A percentile compares a stretch with the other conserved stretches of the same genome.
Evolutionary conservation across 2,113 vertebrate genomes (phyloP).

Genomic region (Arothron firmamentum): DNA sequence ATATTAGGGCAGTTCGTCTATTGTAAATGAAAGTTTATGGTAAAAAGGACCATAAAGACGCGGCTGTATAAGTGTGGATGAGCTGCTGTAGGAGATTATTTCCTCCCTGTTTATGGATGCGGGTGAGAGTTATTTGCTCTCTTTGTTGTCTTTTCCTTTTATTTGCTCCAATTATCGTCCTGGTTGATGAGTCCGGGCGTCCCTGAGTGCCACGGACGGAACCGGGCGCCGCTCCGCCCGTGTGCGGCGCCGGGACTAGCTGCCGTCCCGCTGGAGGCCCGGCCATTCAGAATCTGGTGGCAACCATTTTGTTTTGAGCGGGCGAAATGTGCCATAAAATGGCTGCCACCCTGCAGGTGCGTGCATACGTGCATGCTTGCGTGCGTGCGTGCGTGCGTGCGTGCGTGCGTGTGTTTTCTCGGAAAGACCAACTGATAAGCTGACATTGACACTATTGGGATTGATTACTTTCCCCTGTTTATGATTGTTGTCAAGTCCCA

Average conservation of each 20-base stretch:
- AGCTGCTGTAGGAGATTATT: conserved; percentile 12
- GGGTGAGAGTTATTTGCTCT: conserved; percentile 31
- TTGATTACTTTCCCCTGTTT: background rate
- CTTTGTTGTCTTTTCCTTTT: conserved; percentile 37
- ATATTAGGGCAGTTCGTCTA: conserved; percentile 73
- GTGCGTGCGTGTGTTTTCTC: background rate
- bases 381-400: background rate
- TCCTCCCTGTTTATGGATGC: conserved; percentile 32
- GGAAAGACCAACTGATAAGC: conserved; percentile 3
- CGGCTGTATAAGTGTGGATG: conserved; percentile 54
- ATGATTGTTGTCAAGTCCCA: no score
- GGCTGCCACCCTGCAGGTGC: conserved; percentile 19
- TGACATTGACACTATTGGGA: background rate
- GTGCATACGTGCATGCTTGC: background rate
- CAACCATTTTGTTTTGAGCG: conserved; percentile 55
- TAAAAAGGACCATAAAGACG: conserved; percentile 77
- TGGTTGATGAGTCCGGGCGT: conserved; percentile 15
- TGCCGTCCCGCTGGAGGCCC: background rate
- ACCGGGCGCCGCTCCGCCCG: background rate
- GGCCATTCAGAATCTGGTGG: background rate
- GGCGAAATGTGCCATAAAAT: conserved; percentile 35
- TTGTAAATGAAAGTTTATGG: conserved; percentile 78
- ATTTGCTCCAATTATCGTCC: conserved; percentile 49
- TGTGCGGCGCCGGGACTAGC: no score
- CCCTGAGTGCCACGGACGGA: background rate